Base-by-base conservation (phyloP, 2,797 vertebrate species). In the Tokudaia tokunoshimensis region DNA sequence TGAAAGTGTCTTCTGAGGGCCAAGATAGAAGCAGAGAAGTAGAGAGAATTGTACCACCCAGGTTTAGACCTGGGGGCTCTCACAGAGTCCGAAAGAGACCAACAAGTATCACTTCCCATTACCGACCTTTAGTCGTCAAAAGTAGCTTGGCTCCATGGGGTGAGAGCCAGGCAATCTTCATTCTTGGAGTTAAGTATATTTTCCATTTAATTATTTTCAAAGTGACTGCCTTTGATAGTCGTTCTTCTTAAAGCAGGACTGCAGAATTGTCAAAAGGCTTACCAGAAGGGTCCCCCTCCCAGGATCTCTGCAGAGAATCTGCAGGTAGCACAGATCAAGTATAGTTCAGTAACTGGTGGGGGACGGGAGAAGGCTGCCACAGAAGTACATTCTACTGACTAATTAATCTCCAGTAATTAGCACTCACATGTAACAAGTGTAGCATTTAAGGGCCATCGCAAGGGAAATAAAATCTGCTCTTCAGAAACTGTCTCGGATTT, bases 341-440 rank as follows among this genome's bases (percentile, higher is more conserved):
- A 90, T 1, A 37, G 84, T 44, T 96, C 93, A 89, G 92, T 89
- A 93, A 95, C 24, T 94, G 75, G 44, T 26, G 94, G 96, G 92
- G 93, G 59, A 41, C 29, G 26, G 41, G 63, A 10, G 10, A 31
- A 19, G 5, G 37, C 86, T 95, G 89, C 87, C 4, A 11, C 95
- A 65, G 14, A 98, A 97, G 96, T 91, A 96, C 95, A 65, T 96
- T 97, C 96, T 96, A 96, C 94, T 95, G 94, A 96, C 97, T 97
- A 98, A 98, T 98, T 98, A 97, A 97, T 97, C 97, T 96, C 96
- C 83, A 95, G 90, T 98, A 98, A 98, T 97, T 96, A 98, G 97
- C 96, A 97, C 97, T 97, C 95, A 94, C n/a, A 97, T 94, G 41
- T 97, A 97, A 97, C 89, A 97, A 97, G 96, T 92, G 79, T 89